These are phyloP conservation scores for Actenoides hombroni DNA, from an alignment of 2,113 vertebrate genomes.

Conservation along the genomic window DNA sequence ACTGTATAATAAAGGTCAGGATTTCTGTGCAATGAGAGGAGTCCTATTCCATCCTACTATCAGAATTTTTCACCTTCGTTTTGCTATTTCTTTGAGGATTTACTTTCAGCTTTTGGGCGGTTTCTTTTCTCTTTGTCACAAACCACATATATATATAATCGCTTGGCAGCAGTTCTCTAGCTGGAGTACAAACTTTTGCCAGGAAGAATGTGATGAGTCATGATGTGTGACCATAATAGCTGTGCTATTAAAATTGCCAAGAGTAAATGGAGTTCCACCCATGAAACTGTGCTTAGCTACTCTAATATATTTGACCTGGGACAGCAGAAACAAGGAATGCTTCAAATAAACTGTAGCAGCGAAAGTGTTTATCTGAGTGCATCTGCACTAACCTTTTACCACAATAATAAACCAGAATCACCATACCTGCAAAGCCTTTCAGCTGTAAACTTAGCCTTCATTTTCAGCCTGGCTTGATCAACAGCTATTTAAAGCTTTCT, in stretches of 20 bases:
- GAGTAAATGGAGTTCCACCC: neutral
- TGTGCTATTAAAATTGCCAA: neutral
- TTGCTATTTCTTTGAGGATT: neutral
- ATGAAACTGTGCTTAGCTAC: neutral
- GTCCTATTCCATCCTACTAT: neutral
- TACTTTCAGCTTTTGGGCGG: neutral
- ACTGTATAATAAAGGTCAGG: neutral
- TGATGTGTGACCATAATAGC: neutral
- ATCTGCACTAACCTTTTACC: neutral
- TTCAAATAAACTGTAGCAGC: neutral
- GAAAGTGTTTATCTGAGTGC: neutral
- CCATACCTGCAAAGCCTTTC: neutral
- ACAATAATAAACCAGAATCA: neutral
- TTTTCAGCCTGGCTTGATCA: neutral
- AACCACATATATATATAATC: neutral
- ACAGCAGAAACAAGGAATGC: neutral
- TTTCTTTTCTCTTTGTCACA: neutral
- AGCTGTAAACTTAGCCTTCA: neutral
- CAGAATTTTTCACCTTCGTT: neutral
- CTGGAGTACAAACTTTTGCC: neutral
- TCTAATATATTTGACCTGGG: neutral
- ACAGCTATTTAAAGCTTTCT: neutral
- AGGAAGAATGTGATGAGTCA: conserved; percentile 5
- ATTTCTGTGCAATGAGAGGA: neutral
- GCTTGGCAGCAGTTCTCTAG: neutral